These are phyloP conservation scores for Pollenia griseotomentosa DNA, from an alignment of 2,888 invertebrate species.

Conservation along the genomic window DNA sequence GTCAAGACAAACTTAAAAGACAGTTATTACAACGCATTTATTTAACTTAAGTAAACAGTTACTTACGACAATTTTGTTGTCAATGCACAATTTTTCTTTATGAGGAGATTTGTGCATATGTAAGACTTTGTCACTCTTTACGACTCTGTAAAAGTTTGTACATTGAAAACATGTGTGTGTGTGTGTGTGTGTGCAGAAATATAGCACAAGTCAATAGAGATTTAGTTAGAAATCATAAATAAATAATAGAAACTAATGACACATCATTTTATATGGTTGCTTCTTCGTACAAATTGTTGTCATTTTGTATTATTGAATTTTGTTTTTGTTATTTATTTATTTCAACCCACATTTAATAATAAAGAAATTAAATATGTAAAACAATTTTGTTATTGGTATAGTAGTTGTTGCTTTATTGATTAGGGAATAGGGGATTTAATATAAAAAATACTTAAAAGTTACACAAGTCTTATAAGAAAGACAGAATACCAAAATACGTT, in stretches of 20 bases:
- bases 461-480: too few species aligned
- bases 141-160: background rate
- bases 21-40: conserved; percentile 35
- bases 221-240: conserved; percentile 63
- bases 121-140: background rate
- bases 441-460: background rate
- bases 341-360: conserved; percentile 46
- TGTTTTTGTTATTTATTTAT: conserved; percentile 21
- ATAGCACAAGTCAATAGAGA: conserved; percentile 65
- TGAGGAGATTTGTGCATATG: conserved; percentile 29
- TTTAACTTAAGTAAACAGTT: conserved; percentile 40
- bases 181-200: conserved; percentile 2
- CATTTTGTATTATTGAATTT: background rate
- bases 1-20: background rate
- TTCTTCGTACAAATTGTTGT: conserved; percentile 3
- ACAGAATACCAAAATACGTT: too few species aligned
- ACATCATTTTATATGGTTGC: conserved; percentile 53
- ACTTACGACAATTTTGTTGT: conserved; percentile 34
- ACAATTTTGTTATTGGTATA: background rate
- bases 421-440: conserved; percentile 3
- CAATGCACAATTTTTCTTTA: conserved; percentile 62
- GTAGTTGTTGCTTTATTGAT: conserved; percentile 5
- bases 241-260: conserved; percentile 66
- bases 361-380: conserved; percentile 29
- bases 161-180: background rate